Conservation (phyloP, 2,888 invertebrate species). For the Xanthostigma xanthostigma region DNA sequence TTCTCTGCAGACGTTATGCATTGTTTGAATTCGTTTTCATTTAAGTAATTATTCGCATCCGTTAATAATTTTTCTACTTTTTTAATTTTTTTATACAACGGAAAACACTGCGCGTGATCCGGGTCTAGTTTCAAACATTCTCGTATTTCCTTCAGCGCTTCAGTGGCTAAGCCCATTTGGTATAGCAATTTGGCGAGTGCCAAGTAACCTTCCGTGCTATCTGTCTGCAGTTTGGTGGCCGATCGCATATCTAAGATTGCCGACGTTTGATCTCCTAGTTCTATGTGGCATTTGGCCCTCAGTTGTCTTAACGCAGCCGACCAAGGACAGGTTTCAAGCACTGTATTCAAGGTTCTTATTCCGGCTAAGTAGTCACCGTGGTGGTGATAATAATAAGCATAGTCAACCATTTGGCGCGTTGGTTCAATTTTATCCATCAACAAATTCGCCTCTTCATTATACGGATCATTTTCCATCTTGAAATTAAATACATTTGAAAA, state of each 20-base stretch:
- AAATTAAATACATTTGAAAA: conserved; percentile 1
- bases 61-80: conserved; percentile 71
- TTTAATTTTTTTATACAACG: conserved; percentile 90
- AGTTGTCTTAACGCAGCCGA: conserved; percentile 66
- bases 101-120: conserved; percentile 92
- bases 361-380: conserved; percentile 40
- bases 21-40: conserved; percentile 44
- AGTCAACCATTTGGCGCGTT: conserved; percentile 43
- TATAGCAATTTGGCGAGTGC: conserved; percentile 78
- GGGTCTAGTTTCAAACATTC: conserved; percentile 96
- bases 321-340: conserved; percentile 83
- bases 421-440: conserved; percentile 50
- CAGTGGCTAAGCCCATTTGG: conserved; percentile 79
- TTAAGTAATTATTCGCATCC: conserved; percentile 45
- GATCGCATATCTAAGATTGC: conserved; percentile 85
- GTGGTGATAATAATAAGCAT: conserved; percentile 46
- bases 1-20: conserved; percentile 56
- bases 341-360: conserved; percentile 44
- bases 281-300: conserved; percentile 73
- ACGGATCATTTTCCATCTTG: conserved; percentile 49
- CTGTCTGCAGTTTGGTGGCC: conserved; percentile 78
- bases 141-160: conserved; percentile 81
- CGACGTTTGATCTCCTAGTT: conserved; percentile 58
- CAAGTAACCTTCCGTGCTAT: conserved; percentile 77
- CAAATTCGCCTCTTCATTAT: conserved; percentile 62